Conservation (phyloP, 2,113 vertebrate genomes). For the Periophthalmus modestus region DNA sequence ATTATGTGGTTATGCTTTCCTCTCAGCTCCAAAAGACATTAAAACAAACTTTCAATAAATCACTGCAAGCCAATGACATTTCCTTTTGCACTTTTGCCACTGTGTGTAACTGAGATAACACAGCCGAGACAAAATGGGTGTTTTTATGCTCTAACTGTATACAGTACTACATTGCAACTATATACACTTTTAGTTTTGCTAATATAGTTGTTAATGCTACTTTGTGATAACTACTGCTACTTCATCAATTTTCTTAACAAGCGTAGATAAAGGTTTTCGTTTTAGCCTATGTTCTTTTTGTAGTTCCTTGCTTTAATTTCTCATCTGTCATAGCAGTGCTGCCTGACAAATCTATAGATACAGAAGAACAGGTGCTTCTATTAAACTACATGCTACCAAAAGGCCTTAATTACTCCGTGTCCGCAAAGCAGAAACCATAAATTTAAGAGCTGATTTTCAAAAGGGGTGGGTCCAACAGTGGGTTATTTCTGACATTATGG, state of each 20-base stretch:
- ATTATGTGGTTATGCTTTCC: conserved; percentile 57
- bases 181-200: no score
- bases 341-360: not conserved
- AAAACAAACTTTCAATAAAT: conserved; percentile 47
- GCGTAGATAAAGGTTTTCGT: no score
- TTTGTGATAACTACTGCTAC: no score
- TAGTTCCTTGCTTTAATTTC: no score
- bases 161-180: not conserved
- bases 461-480: not conserved
- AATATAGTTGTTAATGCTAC: no score
- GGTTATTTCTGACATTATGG: conserved; percentile 7
- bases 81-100: conserved; percentile 8
- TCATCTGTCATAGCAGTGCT: not conserved
- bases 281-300: no score
- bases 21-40: conserved; percentile 36
- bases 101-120: conserved; percentile 22
- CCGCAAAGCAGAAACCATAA: not conserved
- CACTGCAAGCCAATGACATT: conserved; percentile 24
- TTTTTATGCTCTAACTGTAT: not conserved
- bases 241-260: no score
- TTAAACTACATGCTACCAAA: not conserved
- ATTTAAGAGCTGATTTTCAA: conserved; percentile 7
- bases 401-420: not conserved
- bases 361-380: conserved; percentile 3
- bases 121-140: not conserved